phyloP scores from a whole-genome alignment of 1,140 invertebrate species.

The Reticulitermes speratus region DNA sequence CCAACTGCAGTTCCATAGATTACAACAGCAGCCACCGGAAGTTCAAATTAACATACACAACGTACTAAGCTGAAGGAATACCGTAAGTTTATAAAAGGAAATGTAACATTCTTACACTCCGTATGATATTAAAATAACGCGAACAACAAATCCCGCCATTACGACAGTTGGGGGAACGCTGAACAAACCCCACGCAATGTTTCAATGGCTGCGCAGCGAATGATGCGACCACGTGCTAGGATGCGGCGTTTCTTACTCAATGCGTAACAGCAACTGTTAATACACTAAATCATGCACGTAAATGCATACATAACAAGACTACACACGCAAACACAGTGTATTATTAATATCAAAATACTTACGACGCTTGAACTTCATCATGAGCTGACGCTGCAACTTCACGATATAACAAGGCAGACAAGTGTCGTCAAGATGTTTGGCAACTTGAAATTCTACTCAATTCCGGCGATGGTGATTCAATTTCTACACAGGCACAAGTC shows the following conservation, averaged over 20 bases:
- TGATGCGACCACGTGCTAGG: constrained; percentile 19
- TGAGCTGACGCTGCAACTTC: constrained; percentile 16
- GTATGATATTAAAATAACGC: not conserved
- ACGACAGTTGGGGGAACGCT: constrained; percentile 16
- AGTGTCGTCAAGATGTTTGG: not conserved
- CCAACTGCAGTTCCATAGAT: not conserved
- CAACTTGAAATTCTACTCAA: not conserved
- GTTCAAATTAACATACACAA: not conserved
- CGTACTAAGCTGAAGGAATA: not conserved
- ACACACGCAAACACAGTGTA: not conserved
- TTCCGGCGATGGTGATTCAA: not conserved
- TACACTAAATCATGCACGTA: not conserved
- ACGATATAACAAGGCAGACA: not conserved
- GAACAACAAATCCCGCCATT: constrained; percentile 23
- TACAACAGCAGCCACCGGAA: not conserved
- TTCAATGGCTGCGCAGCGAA: constrained; percentile 23
- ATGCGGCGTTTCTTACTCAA: not conserved
- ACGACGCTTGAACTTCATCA: constrained; percentile 24
- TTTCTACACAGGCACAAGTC: not conserved
- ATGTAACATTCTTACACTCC: not conserved
- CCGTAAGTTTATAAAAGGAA: not conserved
- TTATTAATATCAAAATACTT: constrained; percentile 6
- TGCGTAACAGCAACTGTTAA: not conserved
- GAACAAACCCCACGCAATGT: constrained; percentile 24
- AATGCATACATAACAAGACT: not conserved